phyloP scores from a whole-genome alignment of 2,113 vertebrate species.

The Narcine bancroftii region DNA sequence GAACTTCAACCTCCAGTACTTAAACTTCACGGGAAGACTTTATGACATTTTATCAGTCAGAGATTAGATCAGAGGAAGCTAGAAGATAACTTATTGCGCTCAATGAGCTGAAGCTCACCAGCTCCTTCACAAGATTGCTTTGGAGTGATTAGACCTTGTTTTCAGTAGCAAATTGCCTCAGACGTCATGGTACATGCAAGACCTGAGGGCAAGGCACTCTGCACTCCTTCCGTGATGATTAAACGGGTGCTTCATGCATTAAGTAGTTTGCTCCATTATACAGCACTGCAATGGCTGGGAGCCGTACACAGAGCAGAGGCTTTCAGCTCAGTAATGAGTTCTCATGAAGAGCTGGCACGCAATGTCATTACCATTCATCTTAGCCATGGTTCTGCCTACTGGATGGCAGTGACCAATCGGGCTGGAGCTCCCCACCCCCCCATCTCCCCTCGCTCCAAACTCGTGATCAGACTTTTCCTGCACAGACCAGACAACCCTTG shows the following conservation, averaged over 20 bases:
- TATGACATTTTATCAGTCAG: background rate
- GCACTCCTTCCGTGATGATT: background rate
- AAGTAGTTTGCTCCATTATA: background rate
- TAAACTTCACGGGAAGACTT: background rate
- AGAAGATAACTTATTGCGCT: background rate
- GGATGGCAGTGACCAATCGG: too few species aligned
- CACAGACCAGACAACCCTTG: too few species aligned
- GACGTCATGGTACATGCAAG: background rate
- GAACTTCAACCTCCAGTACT: background rate
- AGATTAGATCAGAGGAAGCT: background rate
- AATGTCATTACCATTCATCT: background rate
- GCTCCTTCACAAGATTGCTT: background rate
- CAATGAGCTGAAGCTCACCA: constrained; percentile 16
- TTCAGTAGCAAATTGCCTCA: background rate
- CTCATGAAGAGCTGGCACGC: background rate
- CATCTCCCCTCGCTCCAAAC: too few species aligned
- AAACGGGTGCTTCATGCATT: background rate
- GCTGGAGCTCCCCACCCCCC: too few species aligned
- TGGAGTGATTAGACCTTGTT: constrained; percentile 19
- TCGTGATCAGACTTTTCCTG: too few species aligned
- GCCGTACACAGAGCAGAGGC: background rate
- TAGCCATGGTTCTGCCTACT: too few species aligned
- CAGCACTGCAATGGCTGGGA: background rate
- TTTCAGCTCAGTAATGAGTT: background rate
- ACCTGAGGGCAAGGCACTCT: background rate